These are phyloP conservation scores for Drosophila nasuta DNA, from an alignment of 1,140 invertebrate genomes.

Conservation along the genomic window DNA sequence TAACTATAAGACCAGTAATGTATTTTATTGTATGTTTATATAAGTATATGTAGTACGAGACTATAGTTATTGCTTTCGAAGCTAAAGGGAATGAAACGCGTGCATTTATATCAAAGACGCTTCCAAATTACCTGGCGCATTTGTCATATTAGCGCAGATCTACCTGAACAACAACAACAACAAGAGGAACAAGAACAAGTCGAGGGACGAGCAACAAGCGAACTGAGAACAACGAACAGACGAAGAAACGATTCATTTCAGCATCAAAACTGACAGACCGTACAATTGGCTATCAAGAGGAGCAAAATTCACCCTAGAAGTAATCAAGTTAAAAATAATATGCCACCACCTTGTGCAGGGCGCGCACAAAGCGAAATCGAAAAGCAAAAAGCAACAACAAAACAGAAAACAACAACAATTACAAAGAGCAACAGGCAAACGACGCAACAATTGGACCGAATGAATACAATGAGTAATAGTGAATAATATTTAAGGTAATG, in stretches of 20 bases:
- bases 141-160: slow-evolving; percentile 12
- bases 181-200: background rate
- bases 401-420: slow-evolving; percentile 2
- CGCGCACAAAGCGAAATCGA: background rate
- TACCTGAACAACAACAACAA: background rate
- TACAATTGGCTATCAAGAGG: slow-evolving; percentile 37
- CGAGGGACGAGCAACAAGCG: background rate
- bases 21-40: too few species aligned
- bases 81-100: background rate
- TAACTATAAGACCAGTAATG: too few species aligned
- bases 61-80: background rate
- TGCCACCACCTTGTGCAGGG: slow-evolving; percentile 8
- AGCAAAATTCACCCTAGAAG: slow-evolving; percentile 4
- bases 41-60: too few species aligned
- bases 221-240: background rate
- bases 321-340: slow-evolving; percentile 44
- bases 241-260: slow-evolving; percentile 9
- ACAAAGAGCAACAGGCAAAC: slow-evolving; percentile 1
- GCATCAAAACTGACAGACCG: slow-evolving; percentile 28
- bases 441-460: slow-evolving; percentile 3
- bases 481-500: slow-evolving; percentile 6
- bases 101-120: slow-evolving; percentile 10
- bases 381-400: slow-evolving; percentile 8
- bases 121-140: slow-evolving; percentile 13
- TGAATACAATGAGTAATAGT: slow-evolving; percentile 1